A percentile compares a stretch with the other conserved stretches of the same genome.
Evolutionary conservation across 2,888 invertebrate genomes (phyloP).

Genomic region (Drosophila ezoana): DNA sequence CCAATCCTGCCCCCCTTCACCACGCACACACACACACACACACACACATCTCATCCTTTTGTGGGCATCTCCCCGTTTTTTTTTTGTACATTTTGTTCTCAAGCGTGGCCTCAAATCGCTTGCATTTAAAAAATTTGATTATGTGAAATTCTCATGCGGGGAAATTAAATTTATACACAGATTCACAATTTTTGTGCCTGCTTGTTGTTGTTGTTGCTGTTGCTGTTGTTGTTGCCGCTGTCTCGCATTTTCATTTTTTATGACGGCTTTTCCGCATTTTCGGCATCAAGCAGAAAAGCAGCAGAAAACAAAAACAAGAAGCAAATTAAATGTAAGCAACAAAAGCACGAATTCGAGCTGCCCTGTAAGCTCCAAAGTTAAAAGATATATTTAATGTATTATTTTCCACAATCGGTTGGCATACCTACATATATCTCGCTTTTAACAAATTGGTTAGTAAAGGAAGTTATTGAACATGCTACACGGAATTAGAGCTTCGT

Average conservation of each 20-base stretch:
- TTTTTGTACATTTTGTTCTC: slow-evolving; percentile 6
- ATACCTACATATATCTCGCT: no score
- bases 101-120: slow-evolving; percentile 67
- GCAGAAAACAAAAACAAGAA: slow-evolving; percentile 24
- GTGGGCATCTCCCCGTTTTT: slow-evolving; percentile 3
- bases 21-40: background rate
- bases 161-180: slow-evolving; percentile 77
- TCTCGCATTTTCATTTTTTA: slow-evolving; percentile 64
- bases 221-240: slow-evolving; percentile 33
- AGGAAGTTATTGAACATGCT: no score
- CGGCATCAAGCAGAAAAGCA: slow-evolving; percentile 53
- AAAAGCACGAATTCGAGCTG: background rate
- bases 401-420: no score
- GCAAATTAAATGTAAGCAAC: slow-evolving; percentile 10
- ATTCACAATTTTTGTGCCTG: slow-evolving; percentile 61
- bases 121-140: slow-evolving; percentile 80
- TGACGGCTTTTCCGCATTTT: slow-evolving; percentile 74
- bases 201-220: slow-evolving; percentile 20
- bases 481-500: no score
- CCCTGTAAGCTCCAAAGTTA: slow-evolving; percentile 5
- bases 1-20: background rate
- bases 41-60: slow-evolving; percentile 3
- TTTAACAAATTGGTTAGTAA: no score
- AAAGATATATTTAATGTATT: no score
- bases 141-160: slow-evolving; percentile 71